Evolutionary conservation across 1,140 invertebrate species (phyloP).

Genomic region (Agraylea sexmaculata): DNA sequence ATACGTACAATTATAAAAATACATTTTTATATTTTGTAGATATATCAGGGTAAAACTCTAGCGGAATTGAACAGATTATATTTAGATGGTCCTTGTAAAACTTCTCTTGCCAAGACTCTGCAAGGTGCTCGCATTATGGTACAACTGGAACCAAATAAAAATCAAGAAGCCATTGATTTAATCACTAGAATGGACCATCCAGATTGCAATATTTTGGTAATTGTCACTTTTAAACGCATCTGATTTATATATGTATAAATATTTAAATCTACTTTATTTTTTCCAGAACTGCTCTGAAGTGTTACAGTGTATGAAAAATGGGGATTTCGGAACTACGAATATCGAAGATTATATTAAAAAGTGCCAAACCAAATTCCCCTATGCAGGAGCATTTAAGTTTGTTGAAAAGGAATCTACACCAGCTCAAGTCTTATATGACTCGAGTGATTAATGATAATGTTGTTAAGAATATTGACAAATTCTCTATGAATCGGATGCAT

Average conservation of each 20-base stretch:
- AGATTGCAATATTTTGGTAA: constrained; percentile 46
- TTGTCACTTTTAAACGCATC: constrained; percentile 1
- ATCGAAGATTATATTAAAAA: constrained; percentile 54
- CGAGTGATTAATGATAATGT: constrained; percentile 2
- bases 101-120: constrained; percentile 55
- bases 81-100: constrained; percentile 42
- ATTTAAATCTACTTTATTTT: constrained; percentile 16
- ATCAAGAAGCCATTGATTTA: constrained; percentile 48
- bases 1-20: background rate
- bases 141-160: constrained; percentile 47
- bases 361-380: constrained; percentile 64
- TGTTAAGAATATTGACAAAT: no score
- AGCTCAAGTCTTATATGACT: background rate
- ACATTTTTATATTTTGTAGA: constrained; percentile 10
- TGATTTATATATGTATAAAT: constrained; percentile 1
- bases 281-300: constrained; percentile 65
- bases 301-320: constrained; percentile 59
- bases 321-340: constrained; percentile 60
- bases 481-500: no score
- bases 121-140: constrained; percentile 63
- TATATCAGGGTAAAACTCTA: constrained; percentile 40
- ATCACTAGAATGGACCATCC: constrained; percentile 48
- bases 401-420: constrained; percentile 25
- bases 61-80: constrained; percentile 60
- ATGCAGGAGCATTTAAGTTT: constrained; percentile 56